A percentile compares a stretch with the other conserved stretches of the same genome.
These are phyloP conservation scores for Thomomys bottae DNA, from an alignment of 2,113 vertebrate genomes.

Conservation along the genomic window DNA sequence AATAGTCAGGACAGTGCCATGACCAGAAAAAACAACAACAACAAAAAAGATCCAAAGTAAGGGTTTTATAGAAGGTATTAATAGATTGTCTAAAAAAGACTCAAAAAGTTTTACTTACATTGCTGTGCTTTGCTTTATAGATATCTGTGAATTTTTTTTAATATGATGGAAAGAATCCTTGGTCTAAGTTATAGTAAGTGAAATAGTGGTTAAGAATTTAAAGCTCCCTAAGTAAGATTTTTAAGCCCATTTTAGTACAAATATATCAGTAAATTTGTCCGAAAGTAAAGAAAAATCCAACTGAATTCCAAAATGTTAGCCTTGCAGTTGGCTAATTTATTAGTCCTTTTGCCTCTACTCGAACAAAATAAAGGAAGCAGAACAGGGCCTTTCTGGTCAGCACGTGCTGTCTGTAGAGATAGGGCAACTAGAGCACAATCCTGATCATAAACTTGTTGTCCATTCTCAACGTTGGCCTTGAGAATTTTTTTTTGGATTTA, in stretches of 20 bases:
- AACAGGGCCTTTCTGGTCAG: neutral
- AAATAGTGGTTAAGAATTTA: slow-evolving; percentile 12
- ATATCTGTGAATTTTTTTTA: neutral
- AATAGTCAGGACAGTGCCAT: no score
- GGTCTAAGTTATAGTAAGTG: neutral
- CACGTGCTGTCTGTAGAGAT: accelerated
- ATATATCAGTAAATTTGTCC: neutral
- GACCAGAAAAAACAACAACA: no score
- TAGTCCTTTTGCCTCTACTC: neutral
- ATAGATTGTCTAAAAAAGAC: slow-evolving; percentile 4
- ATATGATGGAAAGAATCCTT: neutral
- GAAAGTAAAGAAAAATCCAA: neutral
- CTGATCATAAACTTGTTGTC: accelerated
- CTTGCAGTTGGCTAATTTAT: neutral
- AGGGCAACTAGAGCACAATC: neutral
- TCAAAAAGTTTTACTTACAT: neutral
- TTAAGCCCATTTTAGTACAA: neutral
- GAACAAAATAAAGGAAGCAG: neutral
- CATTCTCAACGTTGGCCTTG: neutral
- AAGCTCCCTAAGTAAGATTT: neutral
- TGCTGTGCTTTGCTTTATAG: neutral
- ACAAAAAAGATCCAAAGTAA: neutral
- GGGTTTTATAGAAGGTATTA: slow-evolving; percentile 23
- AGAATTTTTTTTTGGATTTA: neutral
- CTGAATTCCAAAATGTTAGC: neutral